Evolutionary conservation across 2,797 vertebrate species (phyloP).

Genomic region (Diglossa cyanea): DNA sequence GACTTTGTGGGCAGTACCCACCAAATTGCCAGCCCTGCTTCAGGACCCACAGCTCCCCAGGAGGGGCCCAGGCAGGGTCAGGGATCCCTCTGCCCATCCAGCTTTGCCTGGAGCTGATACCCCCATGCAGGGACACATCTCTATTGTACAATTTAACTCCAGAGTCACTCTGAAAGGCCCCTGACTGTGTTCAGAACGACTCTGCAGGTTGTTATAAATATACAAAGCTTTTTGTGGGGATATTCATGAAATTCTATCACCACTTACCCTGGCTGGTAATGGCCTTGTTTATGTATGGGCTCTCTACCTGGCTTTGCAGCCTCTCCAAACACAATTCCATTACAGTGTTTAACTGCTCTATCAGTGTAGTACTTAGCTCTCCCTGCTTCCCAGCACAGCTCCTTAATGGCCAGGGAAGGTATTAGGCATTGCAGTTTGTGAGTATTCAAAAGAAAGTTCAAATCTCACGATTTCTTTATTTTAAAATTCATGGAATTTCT

Average conservation of each 20-base stretch:
- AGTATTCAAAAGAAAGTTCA: slow-evolving; percentile 44
- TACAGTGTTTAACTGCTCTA: slow-evolving; percentile 46
- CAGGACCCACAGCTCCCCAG: background rate
- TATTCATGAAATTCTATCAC: slow-evolving; percentile 62
- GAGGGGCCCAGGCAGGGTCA: background rate
- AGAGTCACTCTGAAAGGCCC: background rate
- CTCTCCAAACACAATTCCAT: slow-evolving; percentile 59
- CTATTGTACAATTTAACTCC: background rate
- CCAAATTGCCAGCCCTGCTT: background rate
- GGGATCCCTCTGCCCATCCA: background rate
- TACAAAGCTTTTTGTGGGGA: slow-evolving; percentile 47
- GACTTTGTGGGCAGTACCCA: rapidly evolving
- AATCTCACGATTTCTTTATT: slow-evolving; percentile 37
- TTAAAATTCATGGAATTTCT: slow-evolving; percentile 72
- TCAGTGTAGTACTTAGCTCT: slow-evolving; percentile 21
- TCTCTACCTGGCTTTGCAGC: slow-evolving; percentile 41
- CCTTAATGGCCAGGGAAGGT: slow-evolving; percentile 39
- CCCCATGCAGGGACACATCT: background rate
- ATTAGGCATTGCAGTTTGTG: background rate
- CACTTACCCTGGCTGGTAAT: slow-evolving; percentile 50
- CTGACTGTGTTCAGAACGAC: slow-evolving; percentile 43
- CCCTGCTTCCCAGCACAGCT: slow-evolving; percentile 20
- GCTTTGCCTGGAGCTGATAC: background rate
- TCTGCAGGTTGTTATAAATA: slow-evolving; percentile 57
- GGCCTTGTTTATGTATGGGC: slow-evolving; percentile 61